phyloP scores from a whole-genome alignment of 2,888 invertebrate genomes.

The Proisotoma minuta region DNA sequence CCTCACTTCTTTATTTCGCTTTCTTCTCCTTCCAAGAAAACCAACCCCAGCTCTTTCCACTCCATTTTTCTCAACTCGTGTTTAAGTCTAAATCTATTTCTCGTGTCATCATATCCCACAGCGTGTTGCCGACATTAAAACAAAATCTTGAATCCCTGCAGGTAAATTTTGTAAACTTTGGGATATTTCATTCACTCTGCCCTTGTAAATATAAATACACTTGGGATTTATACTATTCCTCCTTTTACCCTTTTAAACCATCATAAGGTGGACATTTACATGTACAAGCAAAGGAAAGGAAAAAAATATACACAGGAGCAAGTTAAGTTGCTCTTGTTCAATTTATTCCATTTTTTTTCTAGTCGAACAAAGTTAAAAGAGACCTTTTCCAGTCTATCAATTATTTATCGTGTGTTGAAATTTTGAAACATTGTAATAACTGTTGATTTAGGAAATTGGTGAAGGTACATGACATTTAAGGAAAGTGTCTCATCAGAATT shows the following conservation, averaged over 20 bases:
- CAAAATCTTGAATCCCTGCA: neutral
- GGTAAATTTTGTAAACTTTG: neutral
- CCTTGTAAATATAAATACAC: neutral
- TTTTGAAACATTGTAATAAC: too few relatives aligned
- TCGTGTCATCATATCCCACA: neutral
- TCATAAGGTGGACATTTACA: too few relatives aligned
- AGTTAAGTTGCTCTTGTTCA: neutral
- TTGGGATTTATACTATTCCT: neutral
- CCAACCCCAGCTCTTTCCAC: too few relatives aligned
- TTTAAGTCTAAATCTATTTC: too few relatives aligned
- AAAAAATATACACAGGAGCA: neutral
- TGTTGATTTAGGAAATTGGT: too few relatives aligned
- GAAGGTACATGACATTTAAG: too few relatives aligned
- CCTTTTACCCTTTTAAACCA: neutral
- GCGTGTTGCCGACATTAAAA: neutral
- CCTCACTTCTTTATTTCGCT: neutral
- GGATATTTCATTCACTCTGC: neutral
- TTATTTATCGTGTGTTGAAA: too few relatives aligned
- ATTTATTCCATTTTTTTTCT: constrained; percentile 1
- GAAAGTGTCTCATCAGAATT: too few relatives aligned
- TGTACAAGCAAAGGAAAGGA: neutral
- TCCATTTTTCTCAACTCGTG: too few relatives aligned
- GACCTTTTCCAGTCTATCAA: too few relatives aligned
- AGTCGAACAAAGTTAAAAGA: too few relatives aligned
- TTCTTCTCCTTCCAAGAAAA: neutral